Evolutionary conservation across 2,888 invertebrate genomes (phyloP), one percentile per base, ranked within the genome.

Genomic region (Melieria crassipennis): DNA sequence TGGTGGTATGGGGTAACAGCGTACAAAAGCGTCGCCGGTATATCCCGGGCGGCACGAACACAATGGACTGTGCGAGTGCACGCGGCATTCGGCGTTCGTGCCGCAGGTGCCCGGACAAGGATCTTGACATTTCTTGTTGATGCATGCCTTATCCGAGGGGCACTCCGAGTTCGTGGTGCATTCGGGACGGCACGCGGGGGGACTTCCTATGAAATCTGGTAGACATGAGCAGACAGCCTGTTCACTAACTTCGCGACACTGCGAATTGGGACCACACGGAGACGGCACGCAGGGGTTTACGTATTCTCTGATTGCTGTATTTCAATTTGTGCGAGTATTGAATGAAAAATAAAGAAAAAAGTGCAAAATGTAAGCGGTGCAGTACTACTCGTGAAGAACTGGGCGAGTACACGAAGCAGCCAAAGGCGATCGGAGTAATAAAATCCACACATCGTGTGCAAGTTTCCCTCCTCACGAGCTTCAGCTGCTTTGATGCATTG

Each of bases 201-300:
- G 91, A 76, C 89, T 89, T 65, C 92, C 92, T 63, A 90, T 87
- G 79, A 90, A 91, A 64, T 88, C 88, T 48, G 88, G 83, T 48
- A 89, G 83, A 80, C 92, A 91, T 11, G 90, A 90, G 80, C 91
- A 91, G 13, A 90, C 89, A n/a, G 90, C 88, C 76, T 90, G 90
- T 55, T 87, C 88, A 76, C 89, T 89, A 16, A 89, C 83, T 78
- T 91, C 89, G 62, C 90, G 89, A 81, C 94, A 94, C 79, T 91
- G 90, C 11, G 93, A 91, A 84, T 92, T 92, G 45, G 88, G 86
- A 62, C 94, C 94, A 83, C 95, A 95, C 2, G 94, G 94, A 30
- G 92, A 91, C 71, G 94, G 93, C 68, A 88, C 83, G 82, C 94
- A 95, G 10, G 94, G 93, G 82, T 92, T 89, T 67, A 87, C 79